Conservation (phyloP, 2,113 vertebrate genomes). For the Prietella phreatophila region DNA sequence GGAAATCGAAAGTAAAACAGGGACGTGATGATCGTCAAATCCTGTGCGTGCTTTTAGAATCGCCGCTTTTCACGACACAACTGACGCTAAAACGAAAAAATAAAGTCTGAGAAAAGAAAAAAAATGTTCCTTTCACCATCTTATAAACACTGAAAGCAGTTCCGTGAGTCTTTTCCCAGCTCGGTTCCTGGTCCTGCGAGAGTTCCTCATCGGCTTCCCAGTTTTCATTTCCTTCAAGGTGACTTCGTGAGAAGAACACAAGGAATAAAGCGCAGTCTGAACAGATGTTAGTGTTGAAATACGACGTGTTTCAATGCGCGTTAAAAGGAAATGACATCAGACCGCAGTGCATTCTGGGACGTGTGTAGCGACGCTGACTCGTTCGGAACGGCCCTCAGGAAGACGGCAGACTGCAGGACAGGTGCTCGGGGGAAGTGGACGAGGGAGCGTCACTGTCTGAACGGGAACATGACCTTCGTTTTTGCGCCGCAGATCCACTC, state of each 20-base stretch:
- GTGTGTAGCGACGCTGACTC: not conserved
- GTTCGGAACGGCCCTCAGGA: not conserved
- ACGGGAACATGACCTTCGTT: not conserved
- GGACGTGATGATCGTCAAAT: not conserved
- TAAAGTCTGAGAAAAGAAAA: slow-evolving; percentile 15
- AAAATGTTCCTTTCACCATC: not conserved
- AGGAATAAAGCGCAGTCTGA: not conserved
- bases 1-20: slow-evolving; percentile 8
- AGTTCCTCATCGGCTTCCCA: not conserved
- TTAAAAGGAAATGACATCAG: not conserved
- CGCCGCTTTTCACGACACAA: slow-evolving; percentile 4
- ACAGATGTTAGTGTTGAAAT: not conserved
- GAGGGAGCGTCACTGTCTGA: not conserved
- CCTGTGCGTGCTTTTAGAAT: slow-evolving; percentile 6
- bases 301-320: not conserved
- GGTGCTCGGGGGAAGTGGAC: not conserved
- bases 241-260: not conserved
- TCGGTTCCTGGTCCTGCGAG: not conserved
- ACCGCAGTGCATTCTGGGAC: not conserved
- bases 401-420: not conserved
- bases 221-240: not conserved
- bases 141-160: slow-evolving; percentile 49
- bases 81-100: slow-evolving; percentile 20
- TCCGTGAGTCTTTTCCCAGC: slow-evolving; percentile 22
- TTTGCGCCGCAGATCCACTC: not conserved